phyloP scores from a whole-genome alignment of 2,797 vertebrate genomes.

The Sebastes kiyomatsui region DNA sequence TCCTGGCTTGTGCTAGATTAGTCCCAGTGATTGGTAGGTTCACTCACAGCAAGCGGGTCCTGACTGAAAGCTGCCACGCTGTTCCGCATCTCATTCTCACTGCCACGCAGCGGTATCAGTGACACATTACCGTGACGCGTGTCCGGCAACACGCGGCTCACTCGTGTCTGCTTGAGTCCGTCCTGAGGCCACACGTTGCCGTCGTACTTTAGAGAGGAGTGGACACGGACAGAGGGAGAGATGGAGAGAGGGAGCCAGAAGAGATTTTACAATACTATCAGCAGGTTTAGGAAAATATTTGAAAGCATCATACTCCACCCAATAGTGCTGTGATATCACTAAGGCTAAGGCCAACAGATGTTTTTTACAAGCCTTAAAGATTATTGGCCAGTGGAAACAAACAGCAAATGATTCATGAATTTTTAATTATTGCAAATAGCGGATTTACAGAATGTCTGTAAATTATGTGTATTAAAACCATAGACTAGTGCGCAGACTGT shows the following conservation, averaged over 20 bases:
- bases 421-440: neutral
- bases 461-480: neutral
- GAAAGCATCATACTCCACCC: neutral
- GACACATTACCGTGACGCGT: conserved; percentile 90
- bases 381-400: neutral
- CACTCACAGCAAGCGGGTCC: conserved; percentile 92
- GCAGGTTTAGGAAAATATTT: neutral
- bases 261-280: neutral
- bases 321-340: neutral
- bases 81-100: conserved; percentile 95
- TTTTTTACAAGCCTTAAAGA: neutral
- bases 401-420: neutral
- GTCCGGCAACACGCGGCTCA: conserved; percentile 76
- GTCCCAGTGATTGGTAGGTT: conserved; percentile 73
- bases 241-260: neutral
- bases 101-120: conserved; percentile 93
- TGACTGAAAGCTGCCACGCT: conserved; percentile 92
- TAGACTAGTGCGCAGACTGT: too few relatives aligned
- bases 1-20: conserved; percentile 44
- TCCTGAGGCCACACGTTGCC: conserved; percentile 90
- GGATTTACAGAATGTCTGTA: neutral
- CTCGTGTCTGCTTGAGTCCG: conserved; percentile 70
- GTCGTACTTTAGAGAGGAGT: conserved; percentile 69
- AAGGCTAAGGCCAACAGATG: neutral
- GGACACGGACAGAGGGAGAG: neutral